A percentile compares a stretch with the other conserved stretches of the same genome.
phyloP scores from a whole-genome alignment of 1,140 invertebrate genomes.

The Fopius arisanus region DNA sequence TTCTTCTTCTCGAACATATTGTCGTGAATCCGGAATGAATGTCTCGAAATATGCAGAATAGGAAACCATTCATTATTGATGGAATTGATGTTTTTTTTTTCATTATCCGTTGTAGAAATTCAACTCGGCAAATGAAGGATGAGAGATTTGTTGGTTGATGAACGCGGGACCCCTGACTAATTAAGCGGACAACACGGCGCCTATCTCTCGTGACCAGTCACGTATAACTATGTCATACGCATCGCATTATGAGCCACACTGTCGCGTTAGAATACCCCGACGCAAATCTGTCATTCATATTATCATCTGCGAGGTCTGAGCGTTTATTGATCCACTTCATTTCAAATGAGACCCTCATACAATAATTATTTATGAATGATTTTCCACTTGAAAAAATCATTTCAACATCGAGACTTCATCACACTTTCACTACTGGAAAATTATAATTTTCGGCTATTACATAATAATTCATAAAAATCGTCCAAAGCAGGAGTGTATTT shows the following conservation, averaged over 20 bases:
- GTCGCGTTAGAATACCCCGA: constrained; percentile 44
- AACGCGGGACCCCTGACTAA: constrained; percentile 39
- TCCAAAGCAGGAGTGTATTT: too few relatives aligned
- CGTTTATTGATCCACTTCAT: not conserved
- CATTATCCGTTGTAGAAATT: not conserved
- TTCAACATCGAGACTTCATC: too few relatives aligned
- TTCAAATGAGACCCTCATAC: not conserved
- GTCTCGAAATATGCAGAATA: too few relatives aligned
- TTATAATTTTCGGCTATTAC: too few relatives aligned
- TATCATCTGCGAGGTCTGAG: not conserved
- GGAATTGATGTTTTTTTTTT: too few relatives aligned
- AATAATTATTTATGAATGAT: too few relatives aligned
- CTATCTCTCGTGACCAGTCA: constrained; percentile 51
- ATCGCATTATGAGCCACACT: constrained; percentile 51
- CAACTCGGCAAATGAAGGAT: not conserved
- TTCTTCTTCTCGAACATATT: too few relatives aligned
- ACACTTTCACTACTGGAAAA: too few relatives aligned
- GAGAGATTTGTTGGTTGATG: not conserved
- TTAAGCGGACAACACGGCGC: constrained; percentile 46
- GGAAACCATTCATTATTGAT: too few relatives aligned
- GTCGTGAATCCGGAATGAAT: too few relatives aligned
- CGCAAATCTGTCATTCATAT: constrained; percentile 12
- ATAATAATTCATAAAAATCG: too few relatives aligned
- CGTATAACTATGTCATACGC: constrained; percentile 45
- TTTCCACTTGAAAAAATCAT: too few relatives aligned